Evolutionary conservation across 1,140 invertebrate species (phyloP), one percentile per base, ranked within the genome.

Genomic region (Periplaneta americana): DNA sequence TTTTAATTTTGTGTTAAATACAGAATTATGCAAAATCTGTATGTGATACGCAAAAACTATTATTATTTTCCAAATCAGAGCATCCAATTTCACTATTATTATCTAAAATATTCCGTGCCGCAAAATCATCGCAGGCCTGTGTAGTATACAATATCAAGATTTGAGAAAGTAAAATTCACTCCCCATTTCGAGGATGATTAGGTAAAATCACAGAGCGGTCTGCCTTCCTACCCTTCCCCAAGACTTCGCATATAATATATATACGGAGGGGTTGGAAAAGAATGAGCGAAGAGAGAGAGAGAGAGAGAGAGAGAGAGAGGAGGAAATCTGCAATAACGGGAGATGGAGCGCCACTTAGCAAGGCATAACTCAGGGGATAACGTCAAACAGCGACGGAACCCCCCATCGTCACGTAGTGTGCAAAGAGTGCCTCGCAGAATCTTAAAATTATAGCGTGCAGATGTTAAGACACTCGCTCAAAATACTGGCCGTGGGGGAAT

Each of bases 341-440:
- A 77, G 75, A 77, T 33, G 35, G 33, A 77, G 75, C 75, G 33
- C 75, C 75, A 77, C 75, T 77, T 77, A 77, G 75, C 75, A 31
- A 18, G 75, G 31, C 75, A 36, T 77, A 77, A 77, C 75, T 77
- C 75, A 77, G 31, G 18, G 75, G 33, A 77, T 77, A 77, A 33
- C 15, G 75, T 77, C 48, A 66, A 66, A 36, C 75, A 34, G 75
- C 31, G 31, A 34, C 33, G 75, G 31, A 77, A 36, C 75, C 6
- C 75, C 1, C 35, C 75, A 33, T 77, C 75, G 31, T n/a, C 75
- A 77, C 75, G 75, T 77, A 34, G 75, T 22, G 75, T 10, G 31
- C 75, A 77, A 28, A 18, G 35, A 66, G 48, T 1, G 33, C 1
- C 8, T 77, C 75, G 22, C n/a, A 34, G 31, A 77, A 33, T 76